These are phyloP conservation scores for Sminthurinus signatus DNA, from an alignment of 1,140 invertebrate genomes.

Conservation along the genomic window DNA sequence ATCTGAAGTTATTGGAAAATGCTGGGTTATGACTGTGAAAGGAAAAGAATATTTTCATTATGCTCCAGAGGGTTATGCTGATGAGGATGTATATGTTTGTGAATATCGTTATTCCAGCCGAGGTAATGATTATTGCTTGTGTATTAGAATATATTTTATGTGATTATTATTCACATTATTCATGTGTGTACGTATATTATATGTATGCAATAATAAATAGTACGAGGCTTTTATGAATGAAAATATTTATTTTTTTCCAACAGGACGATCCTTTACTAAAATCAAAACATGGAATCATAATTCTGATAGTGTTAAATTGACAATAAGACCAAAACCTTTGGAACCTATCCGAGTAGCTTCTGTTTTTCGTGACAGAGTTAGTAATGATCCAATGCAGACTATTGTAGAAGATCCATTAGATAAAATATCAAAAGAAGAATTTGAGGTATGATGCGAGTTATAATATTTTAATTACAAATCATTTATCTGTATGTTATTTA, in stretches of 20 bases:
- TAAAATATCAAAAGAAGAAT: slow-evolving; percentile 29
- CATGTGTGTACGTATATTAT: no score
- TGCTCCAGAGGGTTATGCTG: slow-evolving; percentile 75
- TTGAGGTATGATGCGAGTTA: slow-evolving; percentile 23
- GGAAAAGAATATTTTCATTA: slow-evolving; percentile 78
- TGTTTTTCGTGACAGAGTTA: slow-evolving; percentile 82
- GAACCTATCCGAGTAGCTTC: slow-evolving; percentile 83
- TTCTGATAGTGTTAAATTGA: slow-evolving; percentile 57
- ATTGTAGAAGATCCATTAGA: slow-evolving; percentile 57
- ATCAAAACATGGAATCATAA: slow-evolving; percentile 74
- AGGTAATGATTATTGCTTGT: no score
- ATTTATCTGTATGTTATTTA: no score
- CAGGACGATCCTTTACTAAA: slow-evolving; percentile 90
- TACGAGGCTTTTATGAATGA: no score
- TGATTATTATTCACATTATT: no score
- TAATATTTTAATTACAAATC: no score
- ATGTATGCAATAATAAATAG: no score
- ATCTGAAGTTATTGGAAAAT: slow-evolving; percentile 81
- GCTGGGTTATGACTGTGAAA: slow-evolving; percentile 88
- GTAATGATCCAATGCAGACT: slow-evolving; percentile 82
- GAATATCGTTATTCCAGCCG: slow-evolving; percentile 88
- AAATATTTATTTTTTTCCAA: no score
- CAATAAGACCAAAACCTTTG: slow-evolving; percentile 63
- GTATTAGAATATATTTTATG: no score
- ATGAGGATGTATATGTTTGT: slow-evolving; percentile 95